Evolutionary conservation across 1,140 invertebrate genomes (phyloP), one percentile per base, ranked within the genome.

Genomic region (Drosophila kohkoa): DNA sequence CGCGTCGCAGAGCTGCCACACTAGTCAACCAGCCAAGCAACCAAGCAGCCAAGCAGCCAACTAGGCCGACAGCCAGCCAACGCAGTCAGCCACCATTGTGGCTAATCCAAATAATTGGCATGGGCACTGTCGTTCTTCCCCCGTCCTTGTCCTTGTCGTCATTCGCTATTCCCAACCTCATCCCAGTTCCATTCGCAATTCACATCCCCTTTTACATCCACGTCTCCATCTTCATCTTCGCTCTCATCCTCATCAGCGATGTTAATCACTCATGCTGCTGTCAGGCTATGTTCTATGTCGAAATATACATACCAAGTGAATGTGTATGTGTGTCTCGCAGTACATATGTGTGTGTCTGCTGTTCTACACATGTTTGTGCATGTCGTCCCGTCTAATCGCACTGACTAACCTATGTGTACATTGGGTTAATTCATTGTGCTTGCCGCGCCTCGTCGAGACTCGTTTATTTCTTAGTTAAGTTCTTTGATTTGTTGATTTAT

Each of bases 401-500:
- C 15, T 28, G 64, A 59, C 49, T 55, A 59, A 59, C 70, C 49
- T 69, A 51, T 62, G 57, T 66, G 54, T 75, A 75, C 60, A 67
- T 45, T 63, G 51, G 67, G 67, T 57, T 76, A 71, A 52, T 65
- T 72, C 62, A 67, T 63, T 63, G 45, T 66, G 41, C 51, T 62
- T 3, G 55, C 16, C 69, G 69, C 62, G 48, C 28, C 49, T 43
- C 49, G 62, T 49, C 28, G 63, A 57, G 63, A 57, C 45, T 64
- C 51, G 67, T 72, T 79, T 76, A 60, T 76, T 79, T 76, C 67
- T 72, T 63, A 63, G 77, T 79, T 76, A 71, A 79, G 73, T 71
- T 76, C 77, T 79, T 79, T 79, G 77, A 76, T 79, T 79, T 76
- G 51, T 77, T 79, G 74, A 76, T 79, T 72, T 79, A 68, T 77